Conservation (phyloP, 2,888 invertebrate genomes). For the Conops quadrifasciatus region DNA sequence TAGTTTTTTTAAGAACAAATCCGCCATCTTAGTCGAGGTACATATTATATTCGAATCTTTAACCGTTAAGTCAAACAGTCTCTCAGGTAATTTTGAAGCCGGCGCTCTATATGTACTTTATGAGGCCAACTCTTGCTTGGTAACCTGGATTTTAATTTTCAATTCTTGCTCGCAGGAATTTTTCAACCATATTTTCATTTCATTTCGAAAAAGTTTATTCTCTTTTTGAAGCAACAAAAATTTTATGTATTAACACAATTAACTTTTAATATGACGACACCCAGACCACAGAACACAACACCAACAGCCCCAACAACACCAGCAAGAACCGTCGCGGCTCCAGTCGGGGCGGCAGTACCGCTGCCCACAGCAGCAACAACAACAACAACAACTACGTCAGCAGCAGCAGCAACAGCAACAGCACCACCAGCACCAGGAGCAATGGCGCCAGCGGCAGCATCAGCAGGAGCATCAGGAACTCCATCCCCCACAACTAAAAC, state of each 20-base stretch:
- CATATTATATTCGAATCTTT: no score
- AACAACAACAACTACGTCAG: neutral
- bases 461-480: neutral
- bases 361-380: neutral
- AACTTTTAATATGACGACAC: neutral
- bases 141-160: no score
- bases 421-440: neutral
- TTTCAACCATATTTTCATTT: no score
- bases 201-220: neutral
- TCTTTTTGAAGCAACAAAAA: neutral
- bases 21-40: no score
- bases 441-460: neutral
- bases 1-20: no score
- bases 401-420: neutral
- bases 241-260: no score
- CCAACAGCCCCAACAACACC: neutral
- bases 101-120: neutral
- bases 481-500: neutral
- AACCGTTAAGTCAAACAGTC: no score
- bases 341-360: neutral
- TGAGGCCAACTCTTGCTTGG: neutral
- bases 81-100: no score
- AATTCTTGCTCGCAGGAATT: no score
- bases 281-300: neutral
- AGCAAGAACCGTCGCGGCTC: neutral